Base-by-base conservation (phyloP, 2,888 invertebrate genomes). In the Chrysolina americana region DNA sequence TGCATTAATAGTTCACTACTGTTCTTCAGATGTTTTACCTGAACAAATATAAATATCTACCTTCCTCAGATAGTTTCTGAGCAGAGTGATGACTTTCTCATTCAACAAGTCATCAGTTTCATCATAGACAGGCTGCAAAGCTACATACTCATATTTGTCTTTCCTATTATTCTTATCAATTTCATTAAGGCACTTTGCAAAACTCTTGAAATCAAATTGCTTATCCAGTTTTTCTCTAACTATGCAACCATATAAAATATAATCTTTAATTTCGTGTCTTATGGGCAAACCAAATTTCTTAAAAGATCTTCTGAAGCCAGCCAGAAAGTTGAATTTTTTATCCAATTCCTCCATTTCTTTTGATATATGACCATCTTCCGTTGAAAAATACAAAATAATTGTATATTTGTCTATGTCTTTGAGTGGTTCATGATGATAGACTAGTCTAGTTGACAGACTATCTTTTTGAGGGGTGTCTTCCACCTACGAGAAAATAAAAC, bases 311-410 rank as follows among this genome's bases (percentile, higher is more conserved):
- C 78, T 80, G 64, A 85, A 86, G n/a, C 80, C 73, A 1, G 15
- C 1, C 41, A 85, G n/a, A 76, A 86, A 83, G n/a, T 78, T 73
- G 76, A 83, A 86, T 77, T 86, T 87, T 68, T 80, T 75, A 48
- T 83, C 80, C 48, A 88, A 74, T 9, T 78, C 68, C 70, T 75
- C 65, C 78, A 87, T 86, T 59, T 80, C 83, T 5, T 83, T 78
- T 4, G 85, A 81, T 23, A 82, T 70, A 59, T 80, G 23, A n/a
- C 82, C 83, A 65, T 85, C 83, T 76, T 78, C 83, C 1, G 83
- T 79, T 21, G 86, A 84, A 48, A 87, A 85, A 79, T 86, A 87
- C 10, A 88, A 41, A 17, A 87, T 84, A n/a, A 84, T 82, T 1
- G 87, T 87, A 5, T 76, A 72, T 0, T 41, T 3, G 41, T 82